phyloP scores from a whole-genome alignment of 2,888 invertebrate genomes.

The Calliphora vomitoria region DNA sequence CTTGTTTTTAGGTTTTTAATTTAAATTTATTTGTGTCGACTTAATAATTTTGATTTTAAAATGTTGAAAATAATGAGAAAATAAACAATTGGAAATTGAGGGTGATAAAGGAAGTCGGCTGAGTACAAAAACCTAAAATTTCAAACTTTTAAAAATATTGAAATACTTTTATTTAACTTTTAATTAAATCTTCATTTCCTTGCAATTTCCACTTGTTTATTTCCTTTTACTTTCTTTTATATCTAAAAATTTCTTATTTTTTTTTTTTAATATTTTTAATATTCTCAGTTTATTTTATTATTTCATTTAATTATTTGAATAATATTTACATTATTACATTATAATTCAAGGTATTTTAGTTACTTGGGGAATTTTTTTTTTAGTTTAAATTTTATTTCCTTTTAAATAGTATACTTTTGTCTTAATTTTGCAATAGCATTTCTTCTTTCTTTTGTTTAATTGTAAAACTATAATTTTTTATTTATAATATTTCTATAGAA shows the following conservation, averaged over 20 bases:
- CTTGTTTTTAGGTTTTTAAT: not conserved
- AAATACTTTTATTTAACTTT: not conserved
- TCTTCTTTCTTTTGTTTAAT: slow-evolving; percentile 1
- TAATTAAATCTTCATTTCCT: not conserved
- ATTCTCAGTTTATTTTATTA: slow-evolving; percentile 10
- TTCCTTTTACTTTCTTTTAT: not conserved
- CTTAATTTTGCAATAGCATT: slow-evolving; percentile 36
- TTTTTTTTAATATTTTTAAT: slow-evolving; percentile 42
- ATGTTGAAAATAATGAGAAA: not conserved
- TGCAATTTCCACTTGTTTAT: not conserved
- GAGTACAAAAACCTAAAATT: no score
- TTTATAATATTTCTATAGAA: slow-evolving; percentile 46
- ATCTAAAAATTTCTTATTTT: not conserved
- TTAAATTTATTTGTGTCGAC: slow-evolving; percentile 17
- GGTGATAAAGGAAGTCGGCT: not conserved
- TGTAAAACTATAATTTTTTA: slow-evolving; percentile 19
- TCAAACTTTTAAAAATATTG: no score
- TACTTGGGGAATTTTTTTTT: slow-evolving; percentile 23
- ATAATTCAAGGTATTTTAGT: slow-evolving; percentile 62
- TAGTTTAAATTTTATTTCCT: slow-evolving; percentile 8
- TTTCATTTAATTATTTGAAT: not conserved
- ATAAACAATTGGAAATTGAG: slow-evolving; percentile 16
- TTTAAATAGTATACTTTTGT: slow-evolving; percentile 31
- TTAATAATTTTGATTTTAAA: slow-evolving; percentile 66
- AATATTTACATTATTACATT: slow-evolving; percentile 19